Evolutionary conservation across 2,113 vertebrate genomes (phyloP), one percentile per base, ranked within the genome.

Genomic region (Egretta garzetta): DNA sequence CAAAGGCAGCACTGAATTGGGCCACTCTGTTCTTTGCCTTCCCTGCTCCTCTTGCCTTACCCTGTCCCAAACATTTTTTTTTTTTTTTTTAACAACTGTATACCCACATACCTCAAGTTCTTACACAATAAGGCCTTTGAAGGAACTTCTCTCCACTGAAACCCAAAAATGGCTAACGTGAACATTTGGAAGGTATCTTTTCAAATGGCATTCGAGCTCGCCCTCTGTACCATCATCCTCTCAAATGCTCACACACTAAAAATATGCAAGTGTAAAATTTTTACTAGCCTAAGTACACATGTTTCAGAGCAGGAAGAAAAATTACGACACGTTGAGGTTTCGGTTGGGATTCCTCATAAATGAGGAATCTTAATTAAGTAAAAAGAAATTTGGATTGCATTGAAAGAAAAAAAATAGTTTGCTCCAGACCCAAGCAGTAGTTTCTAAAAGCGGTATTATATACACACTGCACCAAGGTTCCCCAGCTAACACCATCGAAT

Each of bases 321-420:
- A 67, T 39, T 86, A 88, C 43, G 4, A 63, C 64, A 91, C 9
- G 14, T 28, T 89, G 56, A 84, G 50, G 70, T 74, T 95, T 96
- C 26, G 3, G 68, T 53, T 72, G 39, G 8, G 80, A 86, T 89
- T 81, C 55, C 71, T 88, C 68, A 83, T 77, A 96, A 91, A 79
- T 23, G 33, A 81, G 21, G 18, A 85, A 72, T 39, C 70, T 87
- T 93, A 94, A 94, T 93, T 94, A 95, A 88, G 63, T 41, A 96
- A 90, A 88, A 37, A 3, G 39, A 85, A 88, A 80, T 68, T 80
- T 58, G 67, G 39, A 60, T 43, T 52, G 58, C n/a, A 74, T 35
- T 76, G 30, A 73, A 83, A 73, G 22, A 59, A 62, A 50, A 43
- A 80, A 71, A 13, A 4, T n/a, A n/a, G 6, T 76, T 88, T 81